Evolutionary conservation across 1,140 invertebrate species (phyloP).

Genomic region (Branchinecta lindahli): DNA sequence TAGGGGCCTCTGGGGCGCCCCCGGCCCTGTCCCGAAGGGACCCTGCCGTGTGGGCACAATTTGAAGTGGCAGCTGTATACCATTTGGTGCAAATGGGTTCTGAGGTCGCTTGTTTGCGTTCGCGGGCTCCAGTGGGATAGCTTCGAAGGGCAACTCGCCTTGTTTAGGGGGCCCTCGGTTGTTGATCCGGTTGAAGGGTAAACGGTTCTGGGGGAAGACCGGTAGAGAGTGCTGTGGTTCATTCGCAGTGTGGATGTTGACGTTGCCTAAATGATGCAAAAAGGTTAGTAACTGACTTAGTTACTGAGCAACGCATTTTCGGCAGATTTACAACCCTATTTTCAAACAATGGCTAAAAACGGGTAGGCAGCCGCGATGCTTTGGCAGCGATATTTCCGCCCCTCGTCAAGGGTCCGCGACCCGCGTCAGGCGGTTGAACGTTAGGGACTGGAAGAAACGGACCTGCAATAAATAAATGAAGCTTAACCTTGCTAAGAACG

Average conservation of each 20-base stretch:
- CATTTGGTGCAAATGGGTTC: not conserved
- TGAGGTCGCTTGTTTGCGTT: conserved; percentile 15
- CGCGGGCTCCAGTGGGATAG: conserved; percentile 45
- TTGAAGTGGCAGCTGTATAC: not conserved
- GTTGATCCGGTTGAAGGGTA: conserved; percentile 51
- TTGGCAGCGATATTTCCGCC: too few species aligned
- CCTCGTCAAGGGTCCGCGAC: too few species aligned
- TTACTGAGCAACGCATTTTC: too few species aligned
- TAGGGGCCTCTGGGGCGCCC: not conserved
- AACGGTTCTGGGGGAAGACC: conserved; percentile 30
- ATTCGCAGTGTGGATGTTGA: conserved; percentile 37
- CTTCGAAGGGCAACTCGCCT: conserved; percentile 49
- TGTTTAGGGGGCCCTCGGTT: conserved; percentile 70
- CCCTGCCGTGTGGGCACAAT: not conserved
- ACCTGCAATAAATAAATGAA: too few species aligned
- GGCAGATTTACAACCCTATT: too few species aligned
- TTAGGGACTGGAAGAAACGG: too few species aligned
- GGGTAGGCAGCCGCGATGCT: too few species aligned
- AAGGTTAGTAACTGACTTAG: too few species aligned
- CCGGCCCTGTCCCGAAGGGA: not conserved
- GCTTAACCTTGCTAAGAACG: too few species aligned
- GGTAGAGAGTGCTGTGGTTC: conserved; percentile 19
- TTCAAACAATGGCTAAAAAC: too few species aligned
- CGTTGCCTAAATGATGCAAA: conserved; percentile 42
- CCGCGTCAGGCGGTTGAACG: too few species aligned